Percentiles rank a stretch among this genome's conserved stretches.
Evolutionary conservation across 2,113 vertebrate genomes (phyloP).

Genomic region (Ibidorhyncha struthersii): DNA sequence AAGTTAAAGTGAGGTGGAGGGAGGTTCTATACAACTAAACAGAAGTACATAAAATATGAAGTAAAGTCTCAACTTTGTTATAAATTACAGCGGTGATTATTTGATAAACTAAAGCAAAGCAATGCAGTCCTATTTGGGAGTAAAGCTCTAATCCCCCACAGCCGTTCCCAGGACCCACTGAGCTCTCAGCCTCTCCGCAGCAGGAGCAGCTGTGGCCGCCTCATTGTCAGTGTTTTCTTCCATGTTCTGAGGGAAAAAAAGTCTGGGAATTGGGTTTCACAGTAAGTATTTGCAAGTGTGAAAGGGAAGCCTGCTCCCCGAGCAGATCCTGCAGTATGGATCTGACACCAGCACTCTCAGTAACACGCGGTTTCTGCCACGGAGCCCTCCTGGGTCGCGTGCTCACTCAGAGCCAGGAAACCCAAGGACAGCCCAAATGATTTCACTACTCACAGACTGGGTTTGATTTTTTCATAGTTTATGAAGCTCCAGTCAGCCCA

Average conservation of each 20-base stretch:
- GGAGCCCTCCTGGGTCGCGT: rapidly evolving
- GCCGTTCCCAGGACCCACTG: rapidly evolving
- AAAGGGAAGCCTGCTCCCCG: neutral
- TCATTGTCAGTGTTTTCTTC: neutral
- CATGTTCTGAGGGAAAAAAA: neutral
- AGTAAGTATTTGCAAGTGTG: rapidly evolving
- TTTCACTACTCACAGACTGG: neutral
- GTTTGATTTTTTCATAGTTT: neutral
- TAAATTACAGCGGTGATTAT: neutral
- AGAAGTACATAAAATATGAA: neutral
- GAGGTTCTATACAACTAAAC: too few species aligned
- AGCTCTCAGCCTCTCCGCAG: neutral
- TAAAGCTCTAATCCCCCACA: too few species aligned
- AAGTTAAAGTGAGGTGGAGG: too few species aligned
- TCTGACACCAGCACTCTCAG: too few species aligned
- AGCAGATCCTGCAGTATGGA: rapidly evolving
- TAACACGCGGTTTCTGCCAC: too few species aligned
- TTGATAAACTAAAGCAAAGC: neutral
- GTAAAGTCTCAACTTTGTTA: neutral
- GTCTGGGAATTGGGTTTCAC: neutral
- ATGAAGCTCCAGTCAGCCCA: neutral
- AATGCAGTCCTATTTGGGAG: too few species aligned
- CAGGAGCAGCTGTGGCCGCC: rapidly evolving
- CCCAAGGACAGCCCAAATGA: neutral
- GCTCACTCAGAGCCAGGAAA: neutral